phyloP scores from a whole-genome alignment of 2,113 vertebrate genomes.

The Oncorhynchus gorbuscha region DNA sequence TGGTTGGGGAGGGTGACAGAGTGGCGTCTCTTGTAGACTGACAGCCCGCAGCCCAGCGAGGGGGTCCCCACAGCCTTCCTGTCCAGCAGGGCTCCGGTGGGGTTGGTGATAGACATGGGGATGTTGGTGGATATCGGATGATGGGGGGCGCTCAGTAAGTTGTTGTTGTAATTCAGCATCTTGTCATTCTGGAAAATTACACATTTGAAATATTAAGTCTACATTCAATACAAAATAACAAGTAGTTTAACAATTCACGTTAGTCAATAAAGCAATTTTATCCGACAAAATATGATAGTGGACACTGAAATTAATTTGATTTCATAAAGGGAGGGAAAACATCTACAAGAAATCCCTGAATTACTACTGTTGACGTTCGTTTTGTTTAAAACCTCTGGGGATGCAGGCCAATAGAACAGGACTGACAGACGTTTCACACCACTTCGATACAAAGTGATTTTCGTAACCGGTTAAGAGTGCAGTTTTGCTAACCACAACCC shows the following conservation, averaged over 20 bases:
- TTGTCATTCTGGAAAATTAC: conserved; percentile 84
- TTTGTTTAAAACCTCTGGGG: conserved; percentile 50
- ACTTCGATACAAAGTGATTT: no score
- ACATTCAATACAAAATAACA: conserved; percentile 69
- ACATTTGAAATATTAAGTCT: conserved; percentile 33
- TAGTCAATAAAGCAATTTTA: conserved; percentile 99
- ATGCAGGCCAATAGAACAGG: conserved; percentile 69
- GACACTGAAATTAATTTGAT: neutral
- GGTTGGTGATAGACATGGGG: conserved; percentile 64
- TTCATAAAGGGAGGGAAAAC: conserved; percentile 3
- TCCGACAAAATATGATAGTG: conserved; percentile 75
- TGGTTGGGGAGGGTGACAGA: conserved; percentile 86
- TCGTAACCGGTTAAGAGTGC: no score
- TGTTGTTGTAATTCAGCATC: conserved; percentile 86
- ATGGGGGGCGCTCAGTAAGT: conserved; percentile 70
- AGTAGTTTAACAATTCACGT: conserved; percentile 99
- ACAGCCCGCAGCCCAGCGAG: conserved; percentile 70
- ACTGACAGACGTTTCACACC: neutral
- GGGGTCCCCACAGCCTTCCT: conserved; percentile 98
- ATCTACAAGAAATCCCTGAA: neutral
- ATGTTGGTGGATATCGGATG: conserved; percentile 62
- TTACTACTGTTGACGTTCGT: conserved; percentile 26
- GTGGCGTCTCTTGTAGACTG: conserved; percentile 74
- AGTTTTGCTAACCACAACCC: no score
- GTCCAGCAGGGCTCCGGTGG: conserved; percentile 91